A percentile compares a stretch with the other conserved stretches of the same genome.
Evolutionary conservation across 1,140 invertebrate species (phyloP).

Genomic region (Trichonephila inaurata): DNA sequence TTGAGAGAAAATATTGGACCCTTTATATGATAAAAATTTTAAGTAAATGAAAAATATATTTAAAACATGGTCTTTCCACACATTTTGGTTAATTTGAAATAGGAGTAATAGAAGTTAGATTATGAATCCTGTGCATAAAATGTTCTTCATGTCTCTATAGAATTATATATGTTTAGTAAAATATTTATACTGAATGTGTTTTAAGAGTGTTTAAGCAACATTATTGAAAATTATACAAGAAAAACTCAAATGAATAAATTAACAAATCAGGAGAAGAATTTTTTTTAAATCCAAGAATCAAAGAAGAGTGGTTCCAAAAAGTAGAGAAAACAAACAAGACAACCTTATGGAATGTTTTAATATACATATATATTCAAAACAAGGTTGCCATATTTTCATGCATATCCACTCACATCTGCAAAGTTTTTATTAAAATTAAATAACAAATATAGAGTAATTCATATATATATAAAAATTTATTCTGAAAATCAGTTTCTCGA

Average conservation of each 20-base stretch:
- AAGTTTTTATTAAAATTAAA: conserved; percentile 73
- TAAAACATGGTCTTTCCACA: too few species aligned
- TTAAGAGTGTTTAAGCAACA: neutral
- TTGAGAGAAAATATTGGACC: too few species aligned
- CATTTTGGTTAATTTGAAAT: too few species aligned
- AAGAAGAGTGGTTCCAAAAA: neutral
- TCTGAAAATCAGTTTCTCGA: conserved; percentile 63
- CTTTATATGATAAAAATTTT: too few species aligned
- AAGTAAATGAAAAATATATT: too few species aligned
- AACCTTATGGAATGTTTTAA: conserved; percentile 34
- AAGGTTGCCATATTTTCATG: conserved; percentile 31
- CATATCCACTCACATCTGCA: conserved; percentile 13
- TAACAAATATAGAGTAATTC: conserved; percentile 74
- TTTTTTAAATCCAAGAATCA: neutral
- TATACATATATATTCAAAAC: neutral
- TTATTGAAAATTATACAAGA: neutral
- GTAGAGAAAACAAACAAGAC: neutral
- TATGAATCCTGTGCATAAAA: too few species aligned
- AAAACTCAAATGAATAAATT: too few species aligned
- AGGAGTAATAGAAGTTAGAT: too few species aligned
- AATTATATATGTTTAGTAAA: neutral
- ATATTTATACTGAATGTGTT: neutral
- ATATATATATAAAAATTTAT: conserved; percentile 69
- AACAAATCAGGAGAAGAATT: neutral
- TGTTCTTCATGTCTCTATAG: neutral